Evolutionary conservation across 2,888 invertebrate species (phyloP).

Genomic region (Nysson spinosus): DNA sequence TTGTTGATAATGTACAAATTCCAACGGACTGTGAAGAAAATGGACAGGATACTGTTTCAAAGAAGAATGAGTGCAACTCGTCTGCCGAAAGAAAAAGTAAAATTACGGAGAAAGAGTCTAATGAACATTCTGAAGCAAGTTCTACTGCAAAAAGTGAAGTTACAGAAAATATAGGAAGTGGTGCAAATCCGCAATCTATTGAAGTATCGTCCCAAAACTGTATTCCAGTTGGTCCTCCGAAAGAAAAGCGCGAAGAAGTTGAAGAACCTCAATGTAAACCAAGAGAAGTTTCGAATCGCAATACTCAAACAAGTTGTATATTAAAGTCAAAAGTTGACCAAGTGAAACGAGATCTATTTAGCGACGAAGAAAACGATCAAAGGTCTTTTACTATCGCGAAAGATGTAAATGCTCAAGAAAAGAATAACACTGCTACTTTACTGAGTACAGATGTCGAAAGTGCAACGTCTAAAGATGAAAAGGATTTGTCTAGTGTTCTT

Average conservation of each 20-base stretch:
- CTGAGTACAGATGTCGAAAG: neutral
- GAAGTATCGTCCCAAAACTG: no score
- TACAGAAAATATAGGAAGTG: no score
- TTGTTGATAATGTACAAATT: no score
- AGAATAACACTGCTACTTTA: neutral
- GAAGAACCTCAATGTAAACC: constrained; percentile 5
- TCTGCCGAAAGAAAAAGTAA: no score
- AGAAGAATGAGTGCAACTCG: no score
- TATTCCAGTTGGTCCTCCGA: neutral
- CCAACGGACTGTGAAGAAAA: no score
- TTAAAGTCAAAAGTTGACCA: constrained; percentile 67
- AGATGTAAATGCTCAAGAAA: neutral
- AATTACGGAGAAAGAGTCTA: no score
- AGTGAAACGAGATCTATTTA: constrained; percentile 72
- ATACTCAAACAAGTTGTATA: constrained; percentile 26
- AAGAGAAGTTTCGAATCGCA: constrained; percentile 10
- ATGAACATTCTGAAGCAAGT: no score
- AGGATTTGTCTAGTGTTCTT: constrained; percentile 65
- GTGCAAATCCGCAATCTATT: no score
- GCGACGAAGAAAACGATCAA: constrained; percentile 68
- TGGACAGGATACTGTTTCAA: no score
- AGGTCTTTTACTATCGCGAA: constrained; percentile 26
- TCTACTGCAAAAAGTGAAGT: no score
- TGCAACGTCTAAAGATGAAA: constrained; percentile 19
- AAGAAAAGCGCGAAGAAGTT: neutral